Percentiles rank a stretch among this genome's conserved stretches.
These are phyloP conservation scores for Polydrusus pterygomalis DNA, from an alignment of 2,888 invertebrate genomes.

Conservation along the genomic window DNA sequence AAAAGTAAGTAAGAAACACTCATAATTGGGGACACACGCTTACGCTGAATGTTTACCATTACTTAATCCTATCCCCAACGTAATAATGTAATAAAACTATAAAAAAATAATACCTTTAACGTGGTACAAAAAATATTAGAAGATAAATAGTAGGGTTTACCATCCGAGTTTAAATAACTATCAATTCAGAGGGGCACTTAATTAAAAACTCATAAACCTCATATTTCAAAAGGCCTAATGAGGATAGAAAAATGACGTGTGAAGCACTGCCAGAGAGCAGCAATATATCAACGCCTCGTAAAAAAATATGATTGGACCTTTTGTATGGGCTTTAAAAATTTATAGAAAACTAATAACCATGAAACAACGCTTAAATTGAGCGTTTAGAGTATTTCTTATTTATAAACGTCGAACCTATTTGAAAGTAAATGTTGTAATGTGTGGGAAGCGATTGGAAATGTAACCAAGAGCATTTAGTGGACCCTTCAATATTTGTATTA, in stretches of 20 bases:
- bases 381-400: no score
- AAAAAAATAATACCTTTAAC: no score
- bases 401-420: no score
- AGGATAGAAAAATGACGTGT: conserved; percentile 13
- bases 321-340: background rate
- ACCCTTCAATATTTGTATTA: no score
- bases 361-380: background rate
- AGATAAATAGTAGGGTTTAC: background rate
- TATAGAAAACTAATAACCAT: background rate
- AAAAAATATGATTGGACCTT: background rate
- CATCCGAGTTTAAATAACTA: background rate
- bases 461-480: no score
- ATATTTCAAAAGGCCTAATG: conserved; percentile 1
- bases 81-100: no score
- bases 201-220: conserved; percentile 14
- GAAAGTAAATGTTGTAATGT: no score
- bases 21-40: no score
- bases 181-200: background rate
- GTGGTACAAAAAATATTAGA: background rate
- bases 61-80: no score
- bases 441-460: no score
- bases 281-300: conserved; percentile 7
- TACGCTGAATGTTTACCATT: no score
- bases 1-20: no score
- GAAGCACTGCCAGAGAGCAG: background rate